phyloP scores from a whole-genome alignment of 2,797 vertebrate genomes.

The Mareca penelope region DNA sequence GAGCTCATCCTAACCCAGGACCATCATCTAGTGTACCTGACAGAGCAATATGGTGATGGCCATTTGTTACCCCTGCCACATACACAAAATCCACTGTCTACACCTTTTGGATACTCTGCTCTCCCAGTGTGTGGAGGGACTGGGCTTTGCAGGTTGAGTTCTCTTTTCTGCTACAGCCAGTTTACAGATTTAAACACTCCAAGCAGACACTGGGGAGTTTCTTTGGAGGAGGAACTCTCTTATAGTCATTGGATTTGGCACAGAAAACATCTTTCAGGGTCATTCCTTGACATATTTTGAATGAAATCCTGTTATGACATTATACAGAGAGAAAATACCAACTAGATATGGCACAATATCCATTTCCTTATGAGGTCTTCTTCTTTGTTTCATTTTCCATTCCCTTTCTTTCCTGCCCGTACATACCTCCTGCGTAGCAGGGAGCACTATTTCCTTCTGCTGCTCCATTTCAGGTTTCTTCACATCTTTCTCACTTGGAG shows the following conservation, averaged over 20 bases:
- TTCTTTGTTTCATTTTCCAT: background rate
- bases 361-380: background rate
- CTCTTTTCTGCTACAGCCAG: background rate
- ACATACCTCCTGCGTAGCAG: constrained; percentile 67
- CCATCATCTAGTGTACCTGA: background rate
- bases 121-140: accelerated
- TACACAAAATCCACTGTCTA: background rate
- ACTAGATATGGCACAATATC: background rate
- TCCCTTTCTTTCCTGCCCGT: background rate
- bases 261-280: background rate
- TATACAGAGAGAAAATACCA: background rate
- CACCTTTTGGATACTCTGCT: background rate
- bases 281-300: background rate
- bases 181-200: background rate
- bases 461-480: constrained; percentile 56
- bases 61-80: background rate
- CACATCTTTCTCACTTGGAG: constrained; percentile 54
- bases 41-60: background rate
- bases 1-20: background rate
- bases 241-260: background rate
- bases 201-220: background rate
- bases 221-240: background rate
- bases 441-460: constrained; percentile 63
- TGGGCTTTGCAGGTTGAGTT: background rate
- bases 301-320: background rate